Evolutionary conservation across 2,888 invertebrate genomes (phyloP).

Genomic region (Bursaphelenchus okinawaensis): DNA sequence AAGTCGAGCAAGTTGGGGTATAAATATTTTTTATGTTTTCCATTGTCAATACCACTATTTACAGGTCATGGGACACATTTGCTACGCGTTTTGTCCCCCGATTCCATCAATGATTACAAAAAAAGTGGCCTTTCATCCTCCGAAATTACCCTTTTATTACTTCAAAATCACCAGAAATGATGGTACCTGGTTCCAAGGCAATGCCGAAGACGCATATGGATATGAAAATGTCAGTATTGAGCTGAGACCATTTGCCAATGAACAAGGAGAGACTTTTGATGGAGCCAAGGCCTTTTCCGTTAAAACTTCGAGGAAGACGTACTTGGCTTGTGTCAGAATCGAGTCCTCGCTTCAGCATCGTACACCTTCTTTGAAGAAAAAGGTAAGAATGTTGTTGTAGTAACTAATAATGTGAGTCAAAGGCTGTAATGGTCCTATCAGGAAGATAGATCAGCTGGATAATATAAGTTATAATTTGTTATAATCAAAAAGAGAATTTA

Average conservation of each 20-base stretch:
- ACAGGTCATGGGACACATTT: too few relatives aligned
- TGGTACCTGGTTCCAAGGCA: constrained; percentile 10
- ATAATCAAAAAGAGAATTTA: too few relatives aligned
- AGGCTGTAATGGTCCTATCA: too few relatives aligned
- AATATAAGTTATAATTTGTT: too few relatives aligned
- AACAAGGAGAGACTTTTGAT: background rate
- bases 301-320: constrained; percentile 12
- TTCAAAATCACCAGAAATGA: constrained; percentile 2
- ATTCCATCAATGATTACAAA: constrained; percentile 39
- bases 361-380: background rate
- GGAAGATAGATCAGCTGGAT: too few relatives aligned
- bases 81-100: constrained; percentile 44
- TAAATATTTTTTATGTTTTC: too few relatives aligned
- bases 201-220: background rate
- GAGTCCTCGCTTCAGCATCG: background rate
- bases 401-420: background rate
- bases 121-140: constrained; percentile 50
- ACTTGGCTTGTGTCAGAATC: constrained; percentile 10
- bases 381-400: background rate
- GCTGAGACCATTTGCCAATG: background rate
- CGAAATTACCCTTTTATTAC: constrained; percentile 14
- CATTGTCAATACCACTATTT: too few relatives aligned
- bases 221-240: background rate
- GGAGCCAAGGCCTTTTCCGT: constrained; percentile 6
- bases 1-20: too few relatives aligned